Evolutionary conservation across 2,888 invertebrate genomes (phyloP), one percentile per base, ranked within the genome.

Genomic region (Frankliniella fusca): DNA sequence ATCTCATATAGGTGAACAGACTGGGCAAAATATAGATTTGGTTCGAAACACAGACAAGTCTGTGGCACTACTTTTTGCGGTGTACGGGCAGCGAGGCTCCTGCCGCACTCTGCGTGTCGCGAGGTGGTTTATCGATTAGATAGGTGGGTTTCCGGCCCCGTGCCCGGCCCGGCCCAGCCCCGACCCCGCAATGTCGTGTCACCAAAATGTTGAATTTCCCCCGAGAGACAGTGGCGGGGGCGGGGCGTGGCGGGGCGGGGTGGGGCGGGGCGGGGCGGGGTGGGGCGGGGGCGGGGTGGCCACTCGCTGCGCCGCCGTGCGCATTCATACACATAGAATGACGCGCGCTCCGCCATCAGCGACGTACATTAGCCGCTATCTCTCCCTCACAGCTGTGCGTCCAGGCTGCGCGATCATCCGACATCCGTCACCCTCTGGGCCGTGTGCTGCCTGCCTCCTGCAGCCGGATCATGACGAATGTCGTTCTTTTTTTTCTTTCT

Each of bases 121-220:
- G 23, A 27, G 70, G 70, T 76, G 70, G 23, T 76, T 76, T 76
- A 76, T 76, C 70, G 70, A 70, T 70, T 70, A 23, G 70, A 76
- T 76, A 76, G 70, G 70, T 76, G 70, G 23, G 54, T 54, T 54
- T 54, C 54, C 54, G 54, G 54, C 54, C 12, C 54, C 15, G 5
- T 15, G 18, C 54, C 0, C 54, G 5, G 54, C 15, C 54, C 54
- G 54, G 54, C 54, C 54, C 18, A 8, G 54, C 54, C 54, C 18
- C 3, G 54, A 8, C 54, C 54, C 38, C 38, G 5, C 54, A 54
- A 54, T 54, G 54, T 54, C 70, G 70, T 76, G 70, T 76, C 70
- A 76, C 70, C 70, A 76, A 76, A 76, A 76, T 76, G 70, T 27
- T 76, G 70, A 76, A 76, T 76, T 76, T 23, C 70, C 70, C 70